Evolutionary conservation across 2,113 vertebrate species (phyloP), one percentile per base, ranked within the genome.

Genomic region (Tenrec ecaudatus): DNA sequence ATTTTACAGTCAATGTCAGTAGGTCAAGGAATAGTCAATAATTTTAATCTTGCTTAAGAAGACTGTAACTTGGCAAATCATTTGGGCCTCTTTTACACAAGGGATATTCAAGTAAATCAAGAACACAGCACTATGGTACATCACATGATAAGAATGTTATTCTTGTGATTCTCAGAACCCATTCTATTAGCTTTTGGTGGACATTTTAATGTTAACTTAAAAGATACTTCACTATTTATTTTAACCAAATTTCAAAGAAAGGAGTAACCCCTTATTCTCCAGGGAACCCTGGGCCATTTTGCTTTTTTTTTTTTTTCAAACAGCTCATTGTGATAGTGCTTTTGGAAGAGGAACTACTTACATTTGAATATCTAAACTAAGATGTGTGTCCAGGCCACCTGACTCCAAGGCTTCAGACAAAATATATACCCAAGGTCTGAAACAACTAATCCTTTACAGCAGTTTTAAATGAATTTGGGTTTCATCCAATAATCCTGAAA

Each of bases 401-500:
- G 31, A 71, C 40, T 92, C 3, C 14, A 97, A 25, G 73, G 86
- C 3, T 20, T 85, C 23, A 90, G 85, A n/a, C 90, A 94, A 95
- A 94, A 86, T 81, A 89, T 80, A 93, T 91, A 86, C 31, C 73
- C 93, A 90, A 58, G n/a, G 27, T 33, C n/a, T 95, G 89, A 97
- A 86, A 91, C 85, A 82, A 77, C 76, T 96, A 96, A 91, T 90
- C 47, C n/a, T 96, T 93, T 86, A 20, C 20, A 73, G 40, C 20
- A 88, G 36, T 84, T 36, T 76, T 92, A 91, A 75, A n/a, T 86
- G 82, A 90, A 80, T 77, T 86, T 90, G 89, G 9, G 47, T 87
- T 89, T 95, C 78, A 91, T 85, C 92, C 76, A 92, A 90, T 81
- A 95, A 88, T 86, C 43, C 66, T 88, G 76, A 93, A 93, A 88